phyloP scores from a whole-genome alignment of 2,797 vertebrate species.

The Phaenicophaeus curvirostris region DNA sequence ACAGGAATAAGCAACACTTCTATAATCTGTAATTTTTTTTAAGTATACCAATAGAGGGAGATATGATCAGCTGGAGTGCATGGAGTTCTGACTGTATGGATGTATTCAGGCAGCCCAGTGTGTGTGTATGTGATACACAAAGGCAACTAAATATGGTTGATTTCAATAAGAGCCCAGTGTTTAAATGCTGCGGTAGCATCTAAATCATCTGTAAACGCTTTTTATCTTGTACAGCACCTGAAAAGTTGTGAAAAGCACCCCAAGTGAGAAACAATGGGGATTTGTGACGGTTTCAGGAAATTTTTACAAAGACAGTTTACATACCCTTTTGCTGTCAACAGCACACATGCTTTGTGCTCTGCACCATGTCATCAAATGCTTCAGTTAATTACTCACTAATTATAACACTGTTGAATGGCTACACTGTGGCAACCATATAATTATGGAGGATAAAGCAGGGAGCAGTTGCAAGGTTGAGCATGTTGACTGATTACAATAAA shows the following conservation, averaged over 20 bases:
- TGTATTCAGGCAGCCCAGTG: background rate
- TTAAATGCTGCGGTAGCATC: background rate
- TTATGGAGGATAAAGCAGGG: conserved; percentile 70
- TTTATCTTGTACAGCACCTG: background rate
- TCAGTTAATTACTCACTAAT: conserved; percentile 80
- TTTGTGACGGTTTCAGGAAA: conserved; percentile 32
- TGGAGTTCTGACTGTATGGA: background rate
- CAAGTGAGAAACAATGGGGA: background rate
- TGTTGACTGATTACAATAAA: conserved; percentile 76
- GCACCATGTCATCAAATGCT: conserved; percentile 70
- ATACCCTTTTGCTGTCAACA: conserved; percentile 60
- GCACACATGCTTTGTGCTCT: conserved; percentile 61
- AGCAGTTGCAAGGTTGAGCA: conserved; percentile 70
- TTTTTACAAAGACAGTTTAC: conserved; percentile 36
- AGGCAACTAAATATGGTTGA: background rate
- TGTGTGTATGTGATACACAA: background rate
- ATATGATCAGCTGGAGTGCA: background rate
- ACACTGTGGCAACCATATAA: conserved; percentile 72
- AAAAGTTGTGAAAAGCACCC: background rate
- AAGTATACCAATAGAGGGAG: background rate
- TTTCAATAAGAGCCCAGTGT: background rate
- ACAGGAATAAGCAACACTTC: background rate
- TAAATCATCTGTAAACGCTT: background rate
- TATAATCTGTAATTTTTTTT: background rate
- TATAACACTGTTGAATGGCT: conserved; percentile 77